Evolutionary conservation across 2,113 vertebrate species (phyloP).

Genomic region (Junco hyemalis): DNA sequence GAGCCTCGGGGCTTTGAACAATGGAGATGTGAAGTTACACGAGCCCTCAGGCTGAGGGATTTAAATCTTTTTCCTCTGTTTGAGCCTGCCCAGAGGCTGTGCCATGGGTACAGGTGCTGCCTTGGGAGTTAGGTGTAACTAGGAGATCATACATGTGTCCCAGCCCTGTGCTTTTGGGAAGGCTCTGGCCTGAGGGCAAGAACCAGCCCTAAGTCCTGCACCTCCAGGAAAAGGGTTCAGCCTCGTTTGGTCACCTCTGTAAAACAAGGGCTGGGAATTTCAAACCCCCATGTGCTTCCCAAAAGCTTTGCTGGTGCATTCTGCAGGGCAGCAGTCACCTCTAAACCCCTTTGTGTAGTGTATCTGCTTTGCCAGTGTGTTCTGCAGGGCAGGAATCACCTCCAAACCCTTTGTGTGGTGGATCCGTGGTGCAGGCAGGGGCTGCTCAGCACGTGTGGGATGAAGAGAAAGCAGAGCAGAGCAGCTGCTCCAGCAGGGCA

Average conservation of each 20-base stretch:
- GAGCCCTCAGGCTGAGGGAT: background rate
- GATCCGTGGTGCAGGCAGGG: fast-evolving
- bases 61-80: background rate
- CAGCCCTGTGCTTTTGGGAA: background rate
- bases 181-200: background rate
- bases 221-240: background rate
- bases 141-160: background rate
- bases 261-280: background rate
- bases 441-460: background rate
- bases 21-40: background rate
- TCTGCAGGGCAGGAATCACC: background rate
- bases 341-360: too few species aligned
- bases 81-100: background rate
- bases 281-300: background rate
- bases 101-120: background rate
- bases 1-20: background rate
- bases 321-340: background rate
- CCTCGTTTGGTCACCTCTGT: fast-evolving
- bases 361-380: background rate
- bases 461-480: background rate
- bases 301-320: fast-evolving
- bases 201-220: background rate
- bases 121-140: background rate
- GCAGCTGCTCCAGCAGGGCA: background rate
- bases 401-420: background rate